phyloP scores from a whole-genome alignment of 64 coral and sea anemone genomes.

The Actinia tenebrosa region DNA sequence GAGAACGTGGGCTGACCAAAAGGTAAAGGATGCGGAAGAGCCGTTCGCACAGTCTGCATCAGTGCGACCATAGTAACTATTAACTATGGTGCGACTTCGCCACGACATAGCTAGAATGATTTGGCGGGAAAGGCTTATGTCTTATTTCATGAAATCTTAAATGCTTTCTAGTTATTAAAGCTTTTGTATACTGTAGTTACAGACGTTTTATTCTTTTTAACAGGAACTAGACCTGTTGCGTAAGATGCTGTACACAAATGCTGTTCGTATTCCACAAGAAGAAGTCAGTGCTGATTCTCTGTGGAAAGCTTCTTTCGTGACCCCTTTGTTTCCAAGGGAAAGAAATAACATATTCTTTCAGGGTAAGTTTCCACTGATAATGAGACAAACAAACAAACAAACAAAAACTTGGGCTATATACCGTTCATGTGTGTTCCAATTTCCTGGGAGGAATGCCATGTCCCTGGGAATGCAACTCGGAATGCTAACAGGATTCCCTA shows the following conservation, averaged over 20 bases:
- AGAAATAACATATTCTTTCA: neutral
- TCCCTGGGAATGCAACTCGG: no score
- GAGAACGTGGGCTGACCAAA: neutral
- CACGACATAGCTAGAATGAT: no score
- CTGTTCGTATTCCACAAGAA: slow-evolving; percentile 25
- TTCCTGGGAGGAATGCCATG: no score
- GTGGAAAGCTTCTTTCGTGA: slow-evolving; percentile 41
- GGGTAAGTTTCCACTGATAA: neutral
- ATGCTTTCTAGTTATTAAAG: no score
- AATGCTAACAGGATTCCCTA: no score
- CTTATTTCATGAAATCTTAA: no score
- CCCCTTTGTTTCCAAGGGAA: slow-evolving; percentile 36
- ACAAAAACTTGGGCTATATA: neutral
- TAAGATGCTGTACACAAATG: slow-evolving; percentile 48
- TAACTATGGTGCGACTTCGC: no score
- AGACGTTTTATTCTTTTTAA: neutral
- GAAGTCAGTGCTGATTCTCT: neutral
- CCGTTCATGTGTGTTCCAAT: no score
- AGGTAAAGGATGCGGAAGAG: neutral
- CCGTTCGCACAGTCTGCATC: no score
- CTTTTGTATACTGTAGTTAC: no score
- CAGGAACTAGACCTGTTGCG: slow-evolving; percentile 43
- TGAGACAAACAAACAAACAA: neutral
- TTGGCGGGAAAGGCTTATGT: no score
- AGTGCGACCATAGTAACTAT: no score